Evolutionary conservation across 2,888 invertebrate genomes (phyloP), one percentile per base, ranked within the genome.

Genomic region (Noctua janthe): DNA sequence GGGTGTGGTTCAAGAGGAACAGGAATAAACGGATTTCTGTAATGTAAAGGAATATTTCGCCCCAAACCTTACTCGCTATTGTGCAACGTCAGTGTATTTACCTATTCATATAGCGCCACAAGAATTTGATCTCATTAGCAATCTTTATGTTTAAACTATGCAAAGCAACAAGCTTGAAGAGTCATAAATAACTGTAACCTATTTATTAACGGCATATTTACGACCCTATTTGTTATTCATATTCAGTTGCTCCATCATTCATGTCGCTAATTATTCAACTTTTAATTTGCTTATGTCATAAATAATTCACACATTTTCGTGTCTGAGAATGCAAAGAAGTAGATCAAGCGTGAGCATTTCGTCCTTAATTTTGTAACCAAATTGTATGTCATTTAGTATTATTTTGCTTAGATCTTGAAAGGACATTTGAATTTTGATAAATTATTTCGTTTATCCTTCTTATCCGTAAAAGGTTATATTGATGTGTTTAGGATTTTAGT

Each of bases 181-280:
- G 43, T 1, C 73, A 74, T 86, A 82, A 84, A 78, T 59, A 86
- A 86, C 71, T 4, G 47, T 74, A 78, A 82, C 86, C 84, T 78
- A 86, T 84, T 78, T 86, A 86, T 86, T 86, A 74, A 77, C 56
- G 47, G 62, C 43, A 59, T 66, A 56, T 84, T 84, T 85, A 84
- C 66, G 82, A 82, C 62, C 59, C 23, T 66, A 84, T 82, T 82
- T 78, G 54, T 76, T 64, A 85, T 81, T 84, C 70, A 74, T 62
- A 73, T 54, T 51, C 20, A 54, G 72, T 56, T 70, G 70, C 39
- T 77, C 56, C 43, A 86, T 82, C 71, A 82, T 86, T 86, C 70
- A 84, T 78, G 20, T 10, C 13, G 39, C 39, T 73, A 71, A 84
- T 82, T 86, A 84, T 82, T 74, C 77, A 62, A 73, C 49, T 86